Percentiles rank a stretch among this genome's conserved stretches.
These are phyloP conservation scores for Tachypleus tridentatus DNA, from an alignment of 1,140 invertebrate species.

Conservation along the genomic window DNA sequence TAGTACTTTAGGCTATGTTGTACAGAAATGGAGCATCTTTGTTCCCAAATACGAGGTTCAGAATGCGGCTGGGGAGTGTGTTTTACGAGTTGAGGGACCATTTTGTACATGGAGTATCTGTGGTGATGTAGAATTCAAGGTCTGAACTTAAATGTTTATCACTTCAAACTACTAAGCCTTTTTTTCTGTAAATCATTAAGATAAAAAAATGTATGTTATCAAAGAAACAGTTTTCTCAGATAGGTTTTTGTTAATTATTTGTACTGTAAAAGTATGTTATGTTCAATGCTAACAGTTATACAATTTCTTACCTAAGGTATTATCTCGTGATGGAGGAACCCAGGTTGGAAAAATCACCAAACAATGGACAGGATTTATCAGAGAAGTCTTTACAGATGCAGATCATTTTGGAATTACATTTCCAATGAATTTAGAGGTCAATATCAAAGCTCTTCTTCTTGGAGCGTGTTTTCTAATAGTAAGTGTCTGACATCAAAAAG, in stretches of 20 bases:
- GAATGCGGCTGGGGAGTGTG: conserved; percentile 57
- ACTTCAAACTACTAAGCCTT: background rate
- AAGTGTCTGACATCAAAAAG: conserved; percentile 6
- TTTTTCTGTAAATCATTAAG: background rate
- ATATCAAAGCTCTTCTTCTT: conserved; percentile 64
- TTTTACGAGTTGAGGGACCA: conserved; percentile 72
- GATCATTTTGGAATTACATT: conserved; percentile 67
- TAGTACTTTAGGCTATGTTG: conserved; percentile 57
- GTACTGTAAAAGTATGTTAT: background rate
- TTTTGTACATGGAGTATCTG: conserved; percentile 64
- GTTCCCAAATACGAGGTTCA: conserved; percentile 64
- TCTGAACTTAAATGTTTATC: background rate
- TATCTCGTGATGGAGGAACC: conserved; percentile 19
- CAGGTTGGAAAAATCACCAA: conserved; percentile 61
- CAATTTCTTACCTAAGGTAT: conserved; percentile 31
- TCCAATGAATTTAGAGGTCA: conserved; percentile 63
- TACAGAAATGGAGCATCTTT: conserved; percentile 73
- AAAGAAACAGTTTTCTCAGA: background rate
- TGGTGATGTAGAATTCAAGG: conserved; percentile 60
- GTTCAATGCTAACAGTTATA: background rate
- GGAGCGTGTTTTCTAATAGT: conserved; percentile 45
- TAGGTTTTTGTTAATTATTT: background rate
- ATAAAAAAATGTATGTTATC: background rate
- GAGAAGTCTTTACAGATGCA: conserved; percentile 58
- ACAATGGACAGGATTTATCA: conserved; percentile 55